Evolutionary conservation across 1,140 invertebrate species (phyloP).

Genomic region (Magallana ariakensis): DNA sequence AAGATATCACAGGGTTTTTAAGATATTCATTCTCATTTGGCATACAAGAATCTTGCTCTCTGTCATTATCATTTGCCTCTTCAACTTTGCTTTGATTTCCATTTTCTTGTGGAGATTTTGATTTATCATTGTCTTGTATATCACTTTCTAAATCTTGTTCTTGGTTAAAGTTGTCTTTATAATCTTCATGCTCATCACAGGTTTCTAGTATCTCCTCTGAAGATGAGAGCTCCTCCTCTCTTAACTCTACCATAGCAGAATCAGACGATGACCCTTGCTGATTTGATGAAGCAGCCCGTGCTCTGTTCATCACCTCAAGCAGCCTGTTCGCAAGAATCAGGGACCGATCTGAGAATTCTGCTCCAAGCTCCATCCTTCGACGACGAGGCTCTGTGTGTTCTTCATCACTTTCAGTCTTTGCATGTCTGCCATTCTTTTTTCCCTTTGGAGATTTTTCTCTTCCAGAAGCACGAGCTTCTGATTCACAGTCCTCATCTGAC

Average conservation of each 20-base stretch:
- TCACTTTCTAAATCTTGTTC: conserved; percentile 23
- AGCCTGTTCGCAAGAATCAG: conserved; percentile 20
- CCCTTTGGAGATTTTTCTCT: background rate
- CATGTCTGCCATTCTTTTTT: conserved; percentile 22
- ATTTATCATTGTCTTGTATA: background rate
- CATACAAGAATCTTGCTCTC: background rate
- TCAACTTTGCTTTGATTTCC: conserved; percentile 40
- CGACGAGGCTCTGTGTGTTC: conserved; percentile 10
- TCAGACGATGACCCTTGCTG: background rate
- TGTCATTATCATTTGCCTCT: conserved; percentile 27
- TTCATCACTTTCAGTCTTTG: conserved; percentile 30
- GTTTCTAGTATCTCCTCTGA: background rate
- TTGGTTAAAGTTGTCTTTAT: background rate
- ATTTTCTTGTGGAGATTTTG: background rate
- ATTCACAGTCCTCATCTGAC: conserved; percentile 39
- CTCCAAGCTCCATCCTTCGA: background rate
- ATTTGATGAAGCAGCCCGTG: background rate
- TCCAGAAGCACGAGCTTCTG: background rate
- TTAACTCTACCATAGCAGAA: background rate
- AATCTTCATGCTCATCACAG: background rate
- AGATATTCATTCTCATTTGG: background rate
- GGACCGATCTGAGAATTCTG: background rate
- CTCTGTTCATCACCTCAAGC: conserved; percentile 9
- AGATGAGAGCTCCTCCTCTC: background rate
- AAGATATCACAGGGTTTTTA: conserved; percentile 26